phyloP scores from a whole-genome alignment of 1,140 invertebrate species.

The Tribolium madens region DNA sequence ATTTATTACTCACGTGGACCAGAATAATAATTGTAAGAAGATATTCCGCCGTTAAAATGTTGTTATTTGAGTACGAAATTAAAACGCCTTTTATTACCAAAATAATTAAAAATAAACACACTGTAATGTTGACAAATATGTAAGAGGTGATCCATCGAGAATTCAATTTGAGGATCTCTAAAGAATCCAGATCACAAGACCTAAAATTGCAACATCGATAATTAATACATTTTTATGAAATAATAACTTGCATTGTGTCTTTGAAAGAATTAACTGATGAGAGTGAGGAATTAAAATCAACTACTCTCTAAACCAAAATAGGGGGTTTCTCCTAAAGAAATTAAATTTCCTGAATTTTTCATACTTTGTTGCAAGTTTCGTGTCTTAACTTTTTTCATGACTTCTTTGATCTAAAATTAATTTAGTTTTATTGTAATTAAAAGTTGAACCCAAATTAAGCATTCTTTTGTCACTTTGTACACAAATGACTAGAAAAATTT shows the following conservation, averaged over 20 bases:
- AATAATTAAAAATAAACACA: not conserved
- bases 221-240: too few relatives aligned
- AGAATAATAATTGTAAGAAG: not conserved
- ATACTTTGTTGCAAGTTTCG: not conserved
- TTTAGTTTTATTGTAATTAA: not conserved
- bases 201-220: too few relatives aligned
- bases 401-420: conserved; percentile 14
- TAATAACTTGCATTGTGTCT: too few relatives aligned
- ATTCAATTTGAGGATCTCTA: too few relatives aligned
- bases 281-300: too few relatives aligned
- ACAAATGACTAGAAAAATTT: not conserved
- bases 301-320: too few relatives aligned
- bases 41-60: not conserved
- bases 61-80: not conserved
- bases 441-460: not conserved
- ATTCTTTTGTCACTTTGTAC: not conserved
- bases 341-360: not conserved
- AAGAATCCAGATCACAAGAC: too few relatives aligned
- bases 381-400: not conserved
- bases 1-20: not conserved
- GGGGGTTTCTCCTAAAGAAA: too few relatives aligned
- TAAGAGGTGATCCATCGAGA: too few relatives aligned
- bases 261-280: too few relatives aligned
- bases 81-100: not conserved
- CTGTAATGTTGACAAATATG: too few relatives aligned